Conservation (phyloP, 2,888 invertebrate genomes). For the Cataglyphis albicans region DNA sequence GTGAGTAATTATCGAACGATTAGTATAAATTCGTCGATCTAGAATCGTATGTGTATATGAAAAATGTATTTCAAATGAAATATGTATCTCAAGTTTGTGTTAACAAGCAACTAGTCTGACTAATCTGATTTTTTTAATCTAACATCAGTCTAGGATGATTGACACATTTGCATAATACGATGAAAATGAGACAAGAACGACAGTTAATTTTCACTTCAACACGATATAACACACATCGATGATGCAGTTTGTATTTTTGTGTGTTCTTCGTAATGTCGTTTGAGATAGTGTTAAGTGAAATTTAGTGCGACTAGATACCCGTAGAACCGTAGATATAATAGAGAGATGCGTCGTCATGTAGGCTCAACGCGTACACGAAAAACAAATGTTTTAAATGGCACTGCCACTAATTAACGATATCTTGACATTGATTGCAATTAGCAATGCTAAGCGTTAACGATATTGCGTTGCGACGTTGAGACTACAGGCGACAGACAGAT, state of each 20-base stretch:
- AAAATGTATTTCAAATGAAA: not conserved
- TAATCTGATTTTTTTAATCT: slow-evolving; percentile 16
- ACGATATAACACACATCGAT: not conserved
- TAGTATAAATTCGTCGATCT: not conserved
- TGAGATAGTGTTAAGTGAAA: slow-evolving; percentile 37
- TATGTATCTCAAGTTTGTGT: not conserved
- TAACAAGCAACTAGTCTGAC: not conserved
- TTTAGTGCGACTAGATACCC: slow-evolving; percentile 24
- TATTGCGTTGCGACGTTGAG: slow-evolving; percentile 27
- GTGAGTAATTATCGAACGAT: not conserved
- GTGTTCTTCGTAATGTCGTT: slow-evolving; percentile 14
- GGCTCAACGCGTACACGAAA: slow-evolving; percentile 8
- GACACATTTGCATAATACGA: not conserved
- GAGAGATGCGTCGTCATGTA: not conserved
- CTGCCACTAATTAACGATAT: slow-evolving; percentile 69
- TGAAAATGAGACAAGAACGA: not conserved
- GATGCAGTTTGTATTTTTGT: not conserved
- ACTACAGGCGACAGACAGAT: slow-evolving; percentile 14
- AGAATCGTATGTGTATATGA: not conserved
- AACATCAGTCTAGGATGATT: not conserved
- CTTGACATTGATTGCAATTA: slow-evolving; percentile 55
- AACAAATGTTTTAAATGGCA: slow-evolving; percentile 56
- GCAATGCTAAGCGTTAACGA: slow-evolving; percentile 66
- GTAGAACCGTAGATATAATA: slow-evolving; percentile 30
- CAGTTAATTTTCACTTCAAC: not conserved